Evolutionary conservation across 2,888 invertebrate species (phyloP).

Genomic region (Limnephilus rhombicus): DNA sequence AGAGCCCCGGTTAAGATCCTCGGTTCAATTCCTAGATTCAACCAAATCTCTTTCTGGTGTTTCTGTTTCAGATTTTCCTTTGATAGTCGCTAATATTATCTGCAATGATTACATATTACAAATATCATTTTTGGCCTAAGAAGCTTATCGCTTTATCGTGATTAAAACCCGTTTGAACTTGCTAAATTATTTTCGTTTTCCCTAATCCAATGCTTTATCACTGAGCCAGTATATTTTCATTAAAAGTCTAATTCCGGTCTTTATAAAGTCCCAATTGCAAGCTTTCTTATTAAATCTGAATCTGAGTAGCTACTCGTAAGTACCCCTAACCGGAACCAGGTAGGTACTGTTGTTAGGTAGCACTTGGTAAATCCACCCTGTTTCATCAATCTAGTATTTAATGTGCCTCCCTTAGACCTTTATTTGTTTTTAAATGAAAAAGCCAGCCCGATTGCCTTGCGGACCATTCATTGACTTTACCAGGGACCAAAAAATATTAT

Average conservation of each 20-base stretch:
- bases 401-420: conserved; percentile 27
- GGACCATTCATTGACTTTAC: conserved; percentile 43
- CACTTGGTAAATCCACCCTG: background rate
- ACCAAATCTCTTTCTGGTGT: too few species aligned
- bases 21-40: too few species aligned
- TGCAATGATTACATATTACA: too few species aligned
- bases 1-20: too few species aligned
- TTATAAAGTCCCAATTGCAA: background rate
- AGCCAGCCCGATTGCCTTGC: conserved; percentile 28
- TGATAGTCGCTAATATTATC: too few species aligned
- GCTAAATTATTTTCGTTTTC: background rate
- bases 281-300: conserved; percentile 10
- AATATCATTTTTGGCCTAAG: too few species aligned
- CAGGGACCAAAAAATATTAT: background rate
- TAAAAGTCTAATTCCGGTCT: background rate
- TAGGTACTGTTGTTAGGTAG: background rate
- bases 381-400: conserved; percentile 38
- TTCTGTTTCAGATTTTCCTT: too few species aligned
- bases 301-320: background rate
- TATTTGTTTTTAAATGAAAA: conserved; percentile 47
- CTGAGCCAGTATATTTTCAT: background rate
- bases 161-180: background rate
- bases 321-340: conserved; percentile 9
- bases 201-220: background rate
- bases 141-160: background rate